Evolutionary conservation across 2,113 vertebrate genomes (phyloP).

Genomic region (Ceuthmochares aereus): DNA sequence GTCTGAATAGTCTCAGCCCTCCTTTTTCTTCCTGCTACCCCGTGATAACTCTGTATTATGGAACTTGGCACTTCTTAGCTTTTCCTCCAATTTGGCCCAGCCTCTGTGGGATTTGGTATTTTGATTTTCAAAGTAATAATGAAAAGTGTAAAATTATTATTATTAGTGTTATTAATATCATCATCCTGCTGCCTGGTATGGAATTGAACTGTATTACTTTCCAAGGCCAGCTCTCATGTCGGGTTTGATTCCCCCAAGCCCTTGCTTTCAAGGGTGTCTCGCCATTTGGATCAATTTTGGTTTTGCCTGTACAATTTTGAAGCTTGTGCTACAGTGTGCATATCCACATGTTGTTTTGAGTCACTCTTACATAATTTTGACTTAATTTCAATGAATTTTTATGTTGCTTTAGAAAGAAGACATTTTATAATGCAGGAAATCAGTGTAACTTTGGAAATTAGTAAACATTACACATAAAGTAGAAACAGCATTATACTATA

Average conservation of each 20-base stretch:
- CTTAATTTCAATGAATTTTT: background rate
- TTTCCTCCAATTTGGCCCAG: background rate
- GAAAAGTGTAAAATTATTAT: background rate
- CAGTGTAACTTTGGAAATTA: background rate
- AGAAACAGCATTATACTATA: background rate
- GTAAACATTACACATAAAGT: background rate
- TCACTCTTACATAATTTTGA: background rate
- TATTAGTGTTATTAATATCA: background rate
- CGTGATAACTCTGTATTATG: background rate
- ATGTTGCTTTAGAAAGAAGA: background rate
- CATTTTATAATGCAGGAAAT: background rate
- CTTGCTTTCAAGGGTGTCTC: background rate
- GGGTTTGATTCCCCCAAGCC: background rate
- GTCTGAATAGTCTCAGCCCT: background rate
- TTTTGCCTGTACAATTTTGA: background rate
- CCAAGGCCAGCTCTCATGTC: background rate
- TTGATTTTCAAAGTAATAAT: background rate
- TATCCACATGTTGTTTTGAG: background rate
- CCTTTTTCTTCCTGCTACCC: background rate
- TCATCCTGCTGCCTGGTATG: background rate
- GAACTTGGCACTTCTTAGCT: background rate
- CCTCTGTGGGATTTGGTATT: background rate
- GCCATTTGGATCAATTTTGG: background rate
- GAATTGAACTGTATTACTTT: background rate
- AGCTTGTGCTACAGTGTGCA: background rate